phyloP scores from a whole-genome alignment of 2,888 invertebrate species.

The Alloscopus bannaensis region DNA sequence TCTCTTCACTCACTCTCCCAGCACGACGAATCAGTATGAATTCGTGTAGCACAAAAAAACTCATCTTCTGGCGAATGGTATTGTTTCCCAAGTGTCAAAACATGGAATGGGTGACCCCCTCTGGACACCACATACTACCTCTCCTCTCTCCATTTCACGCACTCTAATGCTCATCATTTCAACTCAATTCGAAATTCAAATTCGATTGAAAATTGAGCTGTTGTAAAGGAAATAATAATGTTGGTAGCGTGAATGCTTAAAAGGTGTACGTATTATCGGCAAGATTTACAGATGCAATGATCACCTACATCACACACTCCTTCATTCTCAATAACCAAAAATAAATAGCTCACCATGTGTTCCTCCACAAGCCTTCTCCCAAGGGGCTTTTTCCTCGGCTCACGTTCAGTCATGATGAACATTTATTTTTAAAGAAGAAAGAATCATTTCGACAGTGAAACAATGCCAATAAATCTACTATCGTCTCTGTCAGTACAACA shows the following conservation, averaged over 20 bases:
- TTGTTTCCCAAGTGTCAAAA: conserved; percentile 73
- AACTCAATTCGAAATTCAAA: not conserved
- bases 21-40: no score
- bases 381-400: no score
- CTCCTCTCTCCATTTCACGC: no score
- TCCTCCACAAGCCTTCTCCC: no score
- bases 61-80: conserved; percentile 45
- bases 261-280: not conserved
- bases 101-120: conserved; percentile 64
- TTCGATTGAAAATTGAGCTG: conserved; percentile 9
- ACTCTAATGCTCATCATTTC: conserved; percentile 12
- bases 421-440: not conserved
- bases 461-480: no score
- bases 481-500: no score
- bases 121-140: conserved; percentile 45
- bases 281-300: conserved; percentile 8
- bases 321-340: not conserved
- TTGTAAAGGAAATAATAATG: no score
- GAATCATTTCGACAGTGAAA: no score
- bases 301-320: not conserved
- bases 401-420: no score
- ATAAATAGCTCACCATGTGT: not conserved
- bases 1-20: no score
- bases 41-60: no score
- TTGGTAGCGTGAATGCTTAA: no score